Percentiles rank a stretch among this genome's conserved stretches.
Evolutionary conservation across 2,113 vertebrate genomes (phyloP).

Genomic region (Tyto alba): DNA sequence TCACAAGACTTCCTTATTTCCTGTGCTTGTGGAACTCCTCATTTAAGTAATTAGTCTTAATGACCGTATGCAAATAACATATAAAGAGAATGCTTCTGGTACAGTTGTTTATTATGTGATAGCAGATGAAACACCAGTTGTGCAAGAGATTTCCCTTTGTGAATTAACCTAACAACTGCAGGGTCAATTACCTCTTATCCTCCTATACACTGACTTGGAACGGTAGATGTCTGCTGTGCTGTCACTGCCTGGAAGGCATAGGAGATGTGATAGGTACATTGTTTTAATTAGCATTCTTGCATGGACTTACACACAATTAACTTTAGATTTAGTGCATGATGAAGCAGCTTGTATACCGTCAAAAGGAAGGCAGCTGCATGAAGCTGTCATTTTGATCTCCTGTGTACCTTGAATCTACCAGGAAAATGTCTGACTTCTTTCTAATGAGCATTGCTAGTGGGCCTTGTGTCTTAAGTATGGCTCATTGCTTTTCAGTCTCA

Average conservation of each 20-base stretch:
- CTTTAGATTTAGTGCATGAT: not conserved
- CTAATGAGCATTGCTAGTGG: not conserved
- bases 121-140: constrained; percentile 26
- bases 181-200: constrained; percentile 47
- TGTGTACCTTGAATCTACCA: not conserved
- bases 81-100: constrained; percentile 1
- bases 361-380: not conserved
- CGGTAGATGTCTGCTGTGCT: constrained; percentile 17
- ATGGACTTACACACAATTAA: constrained; percentile 17
- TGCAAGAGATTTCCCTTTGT: constrained; percentile 27
- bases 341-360: not conserved
- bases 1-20: not conserved
- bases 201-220: not conserved
- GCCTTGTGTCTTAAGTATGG: not conserved
- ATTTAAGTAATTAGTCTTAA: constrained; percentile 22
- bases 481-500: constrained; percentile 41
- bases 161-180: constrained; percentile 47
- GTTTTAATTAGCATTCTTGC: constrained; percentile 48
- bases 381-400: not conserved
- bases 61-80: constrained; percentile 2
- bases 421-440: not conserved
- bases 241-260: not conserved
- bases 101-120: not conserved
- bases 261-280: not conserved
- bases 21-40: not conserved